A percentile compares a stretch with the other conserved stretches of the same genome.
Evolutionary conservation across 2,797 vertebrate species (phyloP).

Genomic region (Lutjanus argentimaculatus): DNA sequence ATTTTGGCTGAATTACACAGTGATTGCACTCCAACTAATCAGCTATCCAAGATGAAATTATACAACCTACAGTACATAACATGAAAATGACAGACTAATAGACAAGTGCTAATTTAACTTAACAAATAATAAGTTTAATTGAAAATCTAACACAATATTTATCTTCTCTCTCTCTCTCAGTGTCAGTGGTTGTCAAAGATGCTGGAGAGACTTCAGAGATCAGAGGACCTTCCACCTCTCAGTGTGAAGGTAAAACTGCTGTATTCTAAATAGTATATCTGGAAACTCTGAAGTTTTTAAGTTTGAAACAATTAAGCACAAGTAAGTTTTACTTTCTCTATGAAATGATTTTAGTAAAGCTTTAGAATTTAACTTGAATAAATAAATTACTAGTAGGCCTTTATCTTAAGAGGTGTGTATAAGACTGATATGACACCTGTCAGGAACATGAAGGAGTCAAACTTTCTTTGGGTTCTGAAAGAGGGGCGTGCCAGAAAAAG

Average conservation of each 20-base stretch:
- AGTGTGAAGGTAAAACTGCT: background rate
- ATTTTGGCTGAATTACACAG: background rate
- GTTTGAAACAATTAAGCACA: background rate
- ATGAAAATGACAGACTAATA: background rate
- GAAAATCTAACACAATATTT: background rate
- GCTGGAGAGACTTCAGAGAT: background rate
- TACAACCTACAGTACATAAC: background rate
- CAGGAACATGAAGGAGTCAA: too few relatives aligned
- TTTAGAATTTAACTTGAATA: too few relatives aligned
- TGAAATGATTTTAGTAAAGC: too few relatives aligned
- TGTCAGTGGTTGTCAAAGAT: background rate
- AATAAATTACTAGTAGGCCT: too few relatives aligned
- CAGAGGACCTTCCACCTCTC: slow-evolving; percentile 3
- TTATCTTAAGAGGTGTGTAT: too few relatives aligned
- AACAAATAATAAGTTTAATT: background rate
- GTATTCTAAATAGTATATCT: background rate
- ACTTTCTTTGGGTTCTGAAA: too few relatives aligned
- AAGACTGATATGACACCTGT: too few relatives aligned
- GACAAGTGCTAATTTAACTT: background rate
- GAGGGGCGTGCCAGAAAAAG: too few relatives aligned
- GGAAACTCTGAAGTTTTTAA: background rate
- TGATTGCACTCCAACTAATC: background rate
- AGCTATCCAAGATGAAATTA: background rate
- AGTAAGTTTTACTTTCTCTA: background rate
- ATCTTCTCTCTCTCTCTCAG: background rate